A percentile compares a stretch with the other conserved stretches of the same genome.
Evolutionary conservation across 2,797 vertebrate genomes (phyloP).

Genomic region (Rhinogobio ventralis): DNA sequence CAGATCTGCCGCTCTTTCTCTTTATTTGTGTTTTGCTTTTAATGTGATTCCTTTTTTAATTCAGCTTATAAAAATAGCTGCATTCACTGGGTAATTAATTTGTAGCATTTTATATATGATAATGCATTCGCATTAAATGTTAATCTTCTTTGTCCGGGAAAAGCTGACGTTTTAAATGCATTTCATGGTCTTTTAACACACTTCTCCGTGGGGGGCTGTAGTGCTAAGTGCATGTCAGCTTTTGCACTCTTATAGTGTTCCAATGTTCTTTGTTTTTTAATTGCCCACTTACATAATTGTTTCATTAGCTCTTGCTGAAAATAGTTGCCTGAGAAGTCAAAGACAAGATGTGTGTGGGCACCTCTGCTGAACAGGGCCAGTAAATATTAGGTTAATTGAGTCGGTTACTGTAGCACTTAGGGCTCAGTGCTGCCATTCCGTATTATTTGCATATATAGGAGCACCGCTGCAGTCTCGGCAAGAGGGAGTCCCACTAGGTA

Average conservation of each 20-base stretch:
- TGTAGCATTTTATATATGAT: slow-evolving; percentile 18
- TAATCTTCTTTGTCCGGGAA: slow-evolving; percentile 39
- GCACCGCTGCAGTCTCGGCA: slow-evolving; percentile 63
- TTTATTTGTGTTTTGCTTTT: slow-evolving; percentile 37
- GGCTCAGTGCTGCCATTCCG: slow-evolving; percentile 67
- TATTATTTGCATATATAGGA: slow-evolving; percentile 76
- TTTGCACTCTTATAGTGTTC: slow-evolving; percentile 43
- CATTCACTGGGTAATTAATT: slow-evolving; percentile 24
- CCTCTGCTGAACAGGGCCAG: slow-evolving; percentile 68
- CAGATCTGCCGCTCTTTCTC: slow-evolving; percentile 18
- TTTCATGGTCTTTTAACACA: slow-evolving; percentile 29
- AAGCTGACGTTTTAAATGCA: slow-evolving; percentile 21
- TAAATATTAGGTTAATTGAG: slow-evolving; percentile 80
- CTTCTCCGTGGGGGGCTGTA: slow-evolving; percentile 20
- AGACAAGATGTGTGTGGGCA: slow-evolving; percentile 57
- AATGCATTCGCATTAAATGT: slow-evolving; percentile 35
- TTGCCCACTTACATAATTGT: slow-evolving; percentile 49
- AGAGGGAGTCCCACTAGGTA: slow-evolving; percentile 45
- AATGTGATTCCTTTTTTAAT: slow-evolving; percentile 7
- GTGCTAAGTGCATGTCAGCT: slow-evolving; percentile 47
- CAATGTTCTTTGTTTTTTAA: slow-evolving; percentile 47
- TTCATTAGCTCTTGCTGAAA: slow-evolving; percentile 42
- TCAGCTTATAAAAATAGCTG: slow-evolving; percentile 28
- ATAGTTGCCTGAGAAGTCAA: slow-evolving; percentile 45
- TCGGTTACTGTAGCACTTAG: slow-evolving; percentile 70